phyloP scores from a whole-genome alignment of 2,797 vertebrate genomes.

The Sarcoramphus papa region DNA sequence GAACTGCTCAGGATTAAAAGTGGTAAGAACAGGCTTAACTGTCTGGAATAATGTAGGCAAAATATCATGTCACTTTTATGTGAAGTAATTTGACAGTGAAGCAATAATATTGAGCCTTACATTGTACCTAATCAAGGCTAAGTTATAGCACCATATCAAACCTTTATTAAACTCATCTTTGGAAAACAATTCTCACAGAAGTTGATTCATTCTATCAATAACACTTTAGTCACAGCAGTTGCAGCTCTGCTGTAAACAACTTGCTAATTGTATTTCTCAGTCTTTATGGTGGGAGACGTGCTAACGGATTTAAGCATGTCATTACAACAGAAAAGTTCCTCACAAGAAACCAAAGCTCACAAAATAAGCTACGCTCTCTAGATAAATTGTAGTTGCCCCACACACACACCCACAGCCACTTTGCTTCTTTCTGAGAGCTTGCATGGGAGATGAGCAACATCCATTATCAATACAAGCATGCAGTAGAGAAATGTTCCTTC shows the following conservation, averaged over 20 bases:
- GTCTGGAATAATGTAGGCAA: not conserved
- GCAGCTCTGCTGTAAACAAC: conserved; percentile 19
- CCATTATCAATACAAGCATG: not conserved
- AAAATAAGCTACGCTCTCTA: not conserved
- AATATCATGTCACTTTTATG: not conserved
- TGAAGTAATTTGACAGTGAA: not conserved
- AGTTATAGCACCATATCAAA: not conserved
- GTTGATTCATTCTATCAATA: not conserved
- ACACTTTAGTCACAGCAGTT: not conserved
- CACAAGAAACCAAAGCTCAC: not conserved
- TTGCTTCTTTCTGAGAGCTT: not conserved
- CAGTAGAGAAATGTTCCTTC: not conserved
- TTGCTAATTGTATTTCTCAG: conserved; percentile 17
- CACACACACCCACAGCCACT: not conserved
- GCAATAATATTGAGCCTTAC: not conserved
- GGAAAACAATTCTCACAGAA: not conserved
- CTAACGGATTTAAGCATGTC: not conserved
- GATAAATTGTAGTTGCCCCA: not conserved
- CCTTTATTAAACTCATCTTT: conserved; percentile 6
- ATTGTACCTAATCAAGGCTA: not conserved
- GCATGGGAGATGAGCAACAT: not conserved
- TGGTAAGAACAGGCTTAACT: not conserved
- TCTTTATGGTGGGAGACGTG: not conserved
- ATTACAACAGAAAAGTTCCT: not conserved
- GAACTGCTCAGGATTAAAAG: not conserved